Evolutionary conservation across 2,888 invertebrate genomes (phyloP).

Genomic region (Trachelus stipa): DNA sequence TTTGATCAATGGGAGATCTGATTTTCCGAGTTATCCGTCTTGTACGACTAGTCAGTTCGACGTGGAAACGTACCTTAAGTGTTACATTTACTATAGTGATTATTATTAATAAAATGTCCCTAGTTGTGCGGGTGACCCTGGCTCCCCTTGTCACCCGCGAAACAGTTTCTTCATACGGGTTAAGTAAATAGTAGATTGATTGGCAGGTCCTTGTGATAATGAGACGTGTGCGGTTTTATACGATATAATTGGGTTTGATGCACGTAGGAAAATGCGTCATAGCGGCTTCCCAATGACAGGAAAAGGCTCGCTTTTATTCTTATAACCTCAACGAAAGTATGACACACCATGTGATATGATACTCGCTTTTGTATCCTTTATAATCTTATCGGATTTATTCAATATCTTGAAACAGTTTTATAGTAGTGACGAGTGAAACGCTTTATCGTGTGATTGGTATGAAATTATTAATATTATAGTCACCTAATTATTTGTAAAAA

Average conservation of each 20-base stretch:
- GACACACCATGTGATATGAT: neutral
- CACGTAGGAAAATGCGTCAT: neutral
- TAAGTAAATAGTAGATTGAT: neutral
- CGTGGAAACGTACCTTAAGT: no score
- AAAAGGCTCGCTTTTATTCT: neutral
- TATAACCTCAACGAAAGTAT: neutral
- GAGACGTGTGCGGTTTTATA: neutral
- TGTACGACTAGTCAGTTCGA: no score
- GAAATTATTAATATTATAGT: neutral
- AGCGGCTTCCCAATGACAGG: neutral
- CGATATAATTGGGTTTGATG: neutral
- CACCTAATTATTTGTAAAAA: neutral
- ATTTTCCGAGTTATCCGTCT: no score
- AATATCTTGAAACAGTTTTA: neutral
- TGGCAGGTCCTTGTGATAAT: neutral
- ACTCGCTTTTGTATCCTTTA: neutral
- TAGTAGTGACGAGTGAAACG: neutral
- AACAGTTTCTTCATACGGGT: neutral
- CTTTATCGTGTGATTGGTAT: neutral
- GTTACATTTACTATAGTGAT: neutral
- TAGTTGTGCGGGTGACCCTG: neutral
- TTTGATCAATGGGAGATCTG: no score
- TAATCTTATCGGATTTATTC: neutral
- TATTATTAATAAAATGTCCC: neutral
- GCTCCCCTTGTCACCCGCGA: neutral